Evolutionary conservation across 1,140 invertebrate species (phyloP), one percentile per base, ranked within the genome.

Genomic region (Lepidurus packardi): DNA sequence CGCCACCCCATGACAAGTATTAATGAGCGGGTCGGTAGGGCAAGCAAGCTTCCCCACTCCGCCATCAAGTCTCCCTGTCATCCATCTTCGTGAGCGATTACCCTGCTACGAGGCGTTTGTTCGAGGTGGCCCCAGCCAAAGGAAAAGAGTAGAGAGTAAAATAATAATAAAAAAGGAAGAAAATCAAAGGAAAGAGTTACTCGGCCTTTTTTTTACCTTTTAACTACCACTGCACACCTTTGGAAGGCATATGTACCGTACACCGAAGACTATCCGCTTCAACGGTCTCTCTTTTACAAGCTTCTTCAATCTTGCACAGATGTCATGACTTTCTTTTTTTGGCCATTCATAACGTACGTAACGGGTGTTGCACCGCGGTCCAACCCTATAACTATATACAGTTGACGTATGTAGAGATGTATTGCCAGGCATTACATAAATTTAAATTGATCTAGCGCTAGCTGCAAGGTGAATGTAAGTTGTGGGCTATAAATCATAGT

Each of bases 71-170:
- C 53, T 65, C 53, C 53, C 53, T 65, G 53, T 65, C 41, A 77
- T 77, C 75, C 75, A 77, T 77, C 75, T 77, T 45, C 75, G 43
- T 77, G 75, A 77, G 75, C 75, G 75, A 77, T 77, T 25, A 77
- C 75, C 75, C 24, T 77, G 75, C 47, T 47, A 77, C 34, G 43
- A 43, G 24, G 75, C 75, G 47, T 77, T 77, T 77, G 75, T 77
- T 77, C 75, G 41, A 77, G 43, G 43, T 77, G 43, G 43, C 43
- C 34, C 42, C 24, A 47, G 21, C 53, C 34, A 65, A 65, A 65
- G 21, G 53, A 65, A 65, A 65, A 65, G 53, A 65, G 53, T 4
- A 65, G 21, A 65, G 21, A 7, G 53, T 65, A 21, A 65, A 65
- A 65, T n/a, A 65, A 65, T 13, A 65, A 65, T n/a, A 7, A 65